Percentiles rank a stretch among this genome's conserved stretches.
These are phyloP conservation scores for Drosophila micromelanica DNA, from an alignment of 1,140 invertebrate genomes.

Conservation along the genomic window DNA sequence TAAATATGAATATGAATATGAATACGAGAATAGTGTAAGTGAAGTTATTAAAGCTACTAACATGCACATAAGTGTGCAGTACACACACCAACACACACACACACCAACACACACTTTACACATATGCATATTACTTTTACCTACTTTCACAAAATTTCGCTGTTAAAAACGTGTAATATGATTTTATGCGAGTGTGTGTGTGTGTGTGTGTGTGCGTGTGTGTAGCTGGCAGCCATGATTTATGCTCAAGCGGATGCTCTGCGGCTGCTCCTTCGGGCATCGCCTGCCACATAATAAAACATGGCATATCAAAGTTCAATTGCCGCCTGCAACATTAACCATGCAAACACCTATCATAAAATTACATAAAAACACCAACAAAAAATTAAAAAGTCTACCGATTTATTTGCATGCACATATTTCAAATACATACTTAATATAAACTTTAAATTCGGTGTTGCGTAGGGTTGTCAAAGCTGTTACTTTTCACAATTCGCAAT, in stretches of 20 bases:
- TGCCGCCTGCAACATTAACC: conserved; percentile 4
- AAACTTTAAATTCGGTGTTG: too few species aligned
- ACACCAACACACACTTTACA: conserved; percentile 26
- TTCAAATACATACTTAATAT: too few species aligned
- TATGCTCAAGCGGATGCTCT: conserved; percentile 24
- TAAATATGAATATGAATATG: conserved; percentile 54
- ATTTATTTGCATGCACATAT: too few species aligned
- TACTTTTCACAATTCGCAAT: too few species aligned
- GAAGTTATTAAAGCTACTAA: conserved; percentile 75
- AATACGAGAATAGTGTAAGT: conserved; percentile 72
- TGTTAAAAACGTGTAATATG: conserved; percentile 64
- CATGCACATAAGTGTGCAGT: conserved; percentile 33
- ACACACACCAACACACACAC: conserved; percentile 4
- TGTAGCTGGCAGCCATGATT: conserved; percentile 42
- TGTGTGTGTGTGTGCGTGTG: conserved; percentile 6
- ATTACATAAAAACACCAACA: not conserved
- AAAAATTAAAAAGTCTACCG: too few species aligned
- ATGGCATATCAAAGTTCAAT: conserved; percentile 35
- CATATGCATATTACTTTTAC: conserved; percentile 70
- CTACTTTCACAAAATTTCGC: conserved; percentile 59
- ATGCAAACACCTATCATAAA: not conserved
- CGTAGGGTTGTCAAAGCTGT: too few species aligned
- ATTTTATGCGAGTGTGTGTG: conserved; percentile 7
- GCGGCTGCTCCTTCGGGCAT: conserved; percentile 14
- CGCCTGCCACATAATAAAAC: conserved; percentile 35